phyloP scores from a whole-genome alignment of 2,797 vertebrate genomes.

The Spea hammondii region DNA sequence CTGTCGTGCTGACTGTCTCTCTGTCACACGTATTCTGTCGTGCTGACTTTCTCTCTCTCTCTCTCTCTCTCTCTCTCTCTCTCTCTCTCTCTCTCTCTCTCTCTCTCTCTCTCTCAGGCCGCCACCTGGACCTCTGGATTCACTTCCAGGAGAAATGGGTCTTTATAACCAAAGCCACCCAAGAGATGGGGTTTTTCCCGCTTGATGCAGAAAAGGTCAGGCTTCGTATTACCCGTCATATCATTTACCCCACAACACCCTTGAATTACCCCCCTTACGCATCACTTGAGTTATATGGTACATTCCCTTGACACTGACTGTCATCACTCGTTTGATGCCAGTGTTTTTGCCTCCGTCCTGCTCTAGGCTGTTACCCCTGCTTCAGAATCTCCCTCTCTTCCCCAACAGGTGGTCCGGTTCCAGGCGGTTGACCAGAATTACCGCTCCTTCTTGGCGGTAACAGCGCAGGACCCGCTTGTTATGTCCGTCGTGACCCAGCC shows the following conservation, averaged over 20 bases:
- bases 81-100: neutral
- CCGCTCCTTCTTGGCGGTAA: constrained; percentile 66
- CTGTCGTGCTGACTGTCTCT: neutral
- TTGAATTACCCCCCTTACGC: neutral
- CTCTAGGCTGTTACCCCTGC: neutral
- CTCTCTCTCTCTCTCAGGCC: constrained; percentile 56
- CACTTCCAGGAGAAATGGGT: constrained; percentile 78
- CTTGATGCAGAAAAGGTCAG: constrained; percentile 69
- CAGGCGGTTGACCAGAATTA: constrained; percentile 68
- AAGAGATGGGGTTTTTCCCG: constrained; percentile 62
- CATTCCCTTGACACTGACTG: neutral
- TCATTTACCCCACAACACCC: neutral
- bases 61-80: neutral
- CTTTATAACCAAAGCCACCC: constrained; percentile 74
- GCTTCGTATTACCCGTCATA: neutral
- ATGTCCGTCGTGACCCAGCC: constrained; percentile 64
- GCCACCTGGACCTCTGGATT: constrained; percentile 71
- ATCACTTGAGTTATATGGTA: neutral
- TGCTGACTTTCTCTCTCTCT: neutral
- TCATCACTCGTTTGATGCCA: neutral
- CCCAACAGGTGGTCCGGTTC: constrained; percentile 56
- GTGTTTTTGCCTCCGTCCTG: no score
- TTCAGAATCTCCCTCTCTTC: constrained; percentile 1
- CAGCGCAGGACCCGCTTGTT: constrained; percentile 66
- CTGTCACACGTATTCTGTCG: neutral